Evolutionary conservation across 2,888 invertebrate species (phyloP).

Genomic region (Lordiphosa andalusiaca): DNA sequence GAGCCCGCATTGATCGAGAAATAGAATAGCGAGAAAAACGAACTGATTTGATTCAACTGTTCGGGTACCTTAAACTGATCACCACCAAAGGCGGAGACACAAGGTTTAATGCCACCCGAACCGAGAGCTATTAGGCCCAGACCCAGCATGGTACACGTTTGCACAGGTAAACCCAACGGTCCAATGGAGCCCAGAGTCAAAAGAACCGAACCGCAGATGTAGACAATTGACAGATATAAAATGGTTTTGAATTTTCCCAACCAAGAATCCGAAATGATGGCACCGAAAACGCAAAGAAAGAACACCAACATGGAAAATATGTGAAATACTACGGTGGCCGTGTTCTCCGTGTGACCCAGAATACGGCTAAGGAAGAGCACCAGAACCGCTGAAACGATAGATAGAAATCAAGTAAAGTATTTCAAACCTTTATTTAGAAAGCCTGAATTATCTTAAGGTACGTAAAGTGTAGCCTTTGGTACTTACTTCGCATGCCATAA

Average conservation of each 20-base stretch:
- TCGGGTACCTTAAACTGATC: constrained; percentile 87
- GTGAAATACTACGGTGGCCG: constrained; percentile 88
- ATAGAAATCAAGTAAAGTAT: too few relatives aligned
- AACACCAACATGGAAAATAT: constrained; percentile 87
- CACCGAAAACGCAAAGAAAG: constrained; percentile 88
- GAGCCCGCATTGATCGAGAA: constrained; percentile 86
- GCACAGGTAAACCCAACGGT: constrained; percentile 81
- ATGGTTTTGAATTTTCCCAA: constrained; percentile 90
- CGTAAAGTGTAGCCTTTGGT: too few relatives aligned
- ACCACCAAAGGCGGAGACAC: constrained; percentile 94
- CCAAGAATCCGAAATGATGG: constrained; percentile 89
- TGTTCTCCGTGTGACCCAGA: constrained; percentile 83
- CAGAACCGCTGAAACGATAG: constrained; percentile 84
- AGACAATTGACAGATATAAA: constrained; percentile 87
- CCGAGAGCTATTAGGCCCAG: constrained; percentile 87
- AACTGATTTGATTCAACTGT: constrained; percentile 84
- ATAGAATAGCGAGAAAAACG: constrained; percentile 90
- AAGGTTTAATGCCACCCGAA: constrained; percentile 92
- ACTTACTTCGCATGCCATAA: constrained; percentile 96
- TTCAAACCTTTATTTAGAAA: too few relatives aligned
- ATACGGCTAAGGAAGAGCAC: constrained; percentile 87
- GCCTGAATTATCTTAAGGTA: too few relatives aligned
- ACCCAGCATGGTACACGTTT: constrained; percentile 84
- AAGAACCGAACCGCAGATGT: constrained; percentile 85
- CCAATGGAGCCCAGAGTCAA: constrained; percentile 84